These are phyloP conservation scores for Euwallacea fornicatus DNA, from an alignment of 1,140 invertebrate species.

Conservation along the genomic window DNA sequence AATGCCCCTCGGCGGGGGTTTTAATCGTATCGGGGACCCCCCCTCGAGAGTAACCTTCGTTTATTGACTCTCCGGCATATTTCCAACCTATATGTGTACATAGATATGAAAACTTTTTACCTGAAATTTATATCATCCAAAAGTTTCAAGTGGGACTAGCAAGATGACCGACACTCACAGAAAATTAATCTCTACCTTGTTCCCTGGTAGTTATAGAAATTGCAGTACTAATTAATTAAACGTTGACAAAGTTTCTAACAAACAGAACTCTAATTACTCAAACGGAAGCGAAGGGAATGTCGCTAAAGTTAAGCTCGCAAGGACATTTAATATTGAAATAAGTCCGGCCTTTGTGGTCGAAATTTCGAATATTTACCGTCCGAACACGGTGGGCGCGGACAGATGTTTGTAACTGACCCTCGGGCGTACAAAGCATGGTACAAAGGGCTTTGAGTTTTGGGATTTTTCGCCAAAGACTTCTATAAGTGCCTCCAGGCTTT, in stretches of 20 bases:
- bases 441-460: background rate
- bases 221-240: background rate
- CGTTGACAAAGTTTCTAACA: background rate
- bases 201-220: background rate
- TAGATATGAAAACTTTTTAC: background rate
- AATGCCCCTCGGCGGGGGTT: slow-evolving; percentile 19
- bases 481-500: background rate
- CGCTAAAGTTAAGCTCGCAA: background rate
- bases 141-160: background rate
- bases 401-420: slow-evolving; percentile 1
- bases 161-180: too few relatives aligned
- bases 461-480: background rate
- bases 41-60: background rate
- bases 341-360: slow-evolving; percentile 1
- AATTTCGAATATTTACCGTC: slow-evolving; percentile 8
- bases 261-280: background rate
- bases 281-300: background rate
- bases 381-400: background rate
- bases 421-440: background rate
- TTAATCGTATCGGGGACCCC: slow-evolving; percentile 20
- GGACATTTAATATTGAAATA: slow-evolving; percentile 14
- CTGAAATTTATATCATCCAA: background rate
- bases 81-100: background rate
- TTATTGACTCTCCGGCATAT: slow-evolving; percentile 7
- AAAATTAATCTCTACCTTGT: too few relatives aligned